Base-by-base conservation (phyloP, 2,888 invertebrate species). In the Megamerina dolium region DNA sequence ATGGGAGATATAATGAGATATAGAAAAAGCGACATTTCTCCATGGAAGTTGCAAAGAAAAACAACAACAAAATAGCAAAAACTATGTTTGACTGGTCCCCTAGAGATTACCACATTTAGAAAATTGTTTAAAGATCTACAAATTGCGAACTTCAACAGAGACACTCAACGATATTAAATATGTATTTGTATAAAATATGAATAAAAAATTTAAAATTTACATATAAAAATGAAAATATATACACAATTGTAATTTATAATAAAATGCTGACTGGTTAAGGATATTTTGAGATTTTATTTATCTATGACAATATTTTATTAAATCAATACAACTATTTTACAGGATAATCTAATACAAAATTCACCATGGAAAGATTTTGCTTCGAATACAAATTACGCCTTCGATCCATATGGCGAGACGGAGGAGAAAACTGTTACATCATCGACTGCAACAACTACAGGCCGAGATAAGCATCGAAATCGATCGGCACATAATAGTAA, bases 291-390 rank as follows among this genome's bases (percentile, higher is more conserved):
- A 5, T 17, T 12, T 10, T 19, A 33, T 17, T 31, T 19, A 10
- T 29, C 14, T 5, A 36, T 19, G 20, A 5, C 14, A 27, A 26
- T 31, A 30, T 13, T 4, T 21, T 27, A 35, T 30, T 9, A 47
- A 29, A 27, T 32, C 10, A 21, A 13, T 33, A 13, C 10, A 38
- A 37, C 30, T 43, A 6, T 30, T 27, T 52, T 73, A 18, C 76
- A 90, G 88, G 88, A 88, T 57, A 86, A 85, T 56, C 73, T 90
- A 36, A 86, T 90, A 55, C 84, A 85, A 17, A 85, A 82, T 66
- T 82, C 86, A 14, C 87, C 88, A 1, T 92, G 92, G 91, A 88
- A 88, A 65, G 91, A 91, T 64, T 91, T 90, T 66, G 59, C 66
- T 39, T 75, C 82, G 2, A 88, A 87, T 69, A 89, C 88, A 0